Conservation (phyloP, 1,140 invertebrate species). For the Lutraria rhynchaena region DNA sequence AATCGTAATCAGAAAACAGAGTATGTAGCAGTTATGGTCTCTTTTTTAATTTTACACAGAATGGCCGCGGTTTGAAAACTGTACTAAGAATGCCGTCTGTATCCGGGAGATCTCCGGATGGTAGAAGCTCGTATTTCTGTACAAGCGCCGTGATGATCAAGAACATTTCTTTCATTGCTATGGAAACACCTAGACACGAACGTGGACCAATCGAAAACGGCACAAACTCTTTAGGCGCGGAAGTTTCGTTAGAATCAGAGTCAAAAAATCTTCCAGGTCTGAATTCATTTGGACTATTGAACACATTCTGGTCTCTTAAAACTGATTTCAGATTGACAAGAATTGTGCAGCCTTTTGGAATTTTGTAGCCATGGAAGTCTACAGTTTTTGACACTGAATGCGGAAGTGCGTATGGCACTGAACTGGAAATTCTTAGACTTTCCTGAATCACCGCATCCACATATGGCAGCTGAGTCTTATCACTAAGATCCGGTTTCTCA, state of each 20-base stretch:
- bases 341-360: slow-evolving; percentile 72
- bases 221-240: slow-evolving; percentile 48
- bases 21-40: too few species aligned
- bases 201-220: slow-evolving; percentile 63
- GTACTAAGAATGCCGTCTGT: neutral
- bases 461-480: slow-evolving; percentile 57
- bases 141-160: slow-evolving; percentile 14
- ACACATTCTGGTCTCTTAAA: slow-evolving; percentile 80
- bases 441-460: slow-evolving; percentile 65
- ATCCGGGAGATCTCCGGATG: neutral
- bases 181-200: slow-evolving; percentile 61
- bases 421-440: slow-evolving; percentile 46
- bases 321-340: slow-evolving; percentile 73
- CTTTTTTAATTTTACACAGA: neutral
- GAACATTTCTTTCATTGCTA: slow-evolving; percentile 65
- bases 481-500: slow-evolving; percentile 26
- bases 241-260: slow-evolving; percentile 50
- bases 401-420: slow-evolving; percentile 74
- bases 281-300: slow-evolving; percentile 88
- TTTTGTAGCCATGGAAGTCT: slow-evolving; percentile 70
- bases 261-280: slow-evolving; percentile 85
- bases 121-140: slow-evolving; percentile 13
- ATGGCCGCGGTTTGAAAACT: slow-evolving; percentile 9
- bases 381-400: slow-evolving; percentile 70
- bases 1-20: too few species aligned